Conservation (phyloP, 2,797 vertebrate genomes). For the Malacoctenus gilli region DNA sequence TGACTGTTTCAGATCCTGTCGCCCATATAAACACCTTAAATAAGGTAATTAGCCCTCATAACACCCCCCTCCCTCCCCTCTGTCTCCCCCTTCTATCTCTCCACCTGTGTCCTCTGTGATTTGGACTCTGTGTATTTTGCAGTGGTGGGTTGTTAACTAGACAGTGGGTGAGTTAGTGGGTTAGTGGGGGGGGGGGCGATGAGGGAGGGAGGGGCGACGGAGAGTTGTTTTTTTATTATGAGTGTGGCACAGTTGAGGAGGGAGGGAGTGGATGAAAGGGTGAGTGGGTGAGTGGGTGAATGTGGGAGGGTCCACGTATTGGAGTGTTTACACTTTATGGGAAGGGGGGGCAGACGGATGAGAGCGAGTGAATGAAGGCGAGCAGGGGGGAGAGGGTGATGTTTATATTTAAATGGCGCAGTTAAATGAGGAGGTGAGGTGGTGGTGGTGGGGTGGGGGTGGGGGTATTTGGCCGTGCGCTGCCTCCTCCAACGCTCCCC, state of each 20-base stretch:
- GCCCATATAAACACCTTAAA: too few species aligned
- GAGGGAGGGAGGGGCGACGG: slow-evolving; percentile 7
- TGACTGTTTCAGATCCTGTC: too few species aligned
- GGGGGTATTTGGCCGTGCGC: background rate
- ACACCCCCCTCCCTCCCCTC: too few species aligned
- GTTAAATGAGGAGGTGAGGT: background rate
- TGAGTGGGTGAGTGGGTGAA: slow-evolving; percentile 7
- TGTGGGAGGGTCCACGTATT: too few species aligned
- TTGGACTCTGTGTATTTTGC: background rate
- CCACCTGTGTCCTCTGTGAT: slow-evolving; percentile 29
- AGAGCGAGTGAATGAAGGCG: slow-evolving; percentile 1
- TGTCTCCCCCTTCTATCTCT: too few species aligned
- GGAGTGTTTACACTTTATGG: slow-evolving; percentile 2
- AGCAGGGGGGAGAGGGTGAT: background rate
- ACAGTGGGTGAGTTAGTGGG: slow-evolving; percentile 27
- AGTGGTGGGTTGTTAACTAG: slow-evolving; percentile 21
- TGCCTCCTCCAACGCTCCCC: slow-evolving; percentile 6
- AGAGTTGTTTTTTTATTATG: too few species aligned
- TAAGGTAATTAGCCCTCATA: too few species aligned
- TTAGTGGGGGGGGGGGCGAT: slow-evolving; percentile 14
- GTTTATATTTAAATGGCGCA: background rate
- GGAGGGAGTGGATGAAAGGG: slow-evolving; percentile 30
- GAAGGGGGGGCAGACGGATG: slow-evolving; percentile 17
- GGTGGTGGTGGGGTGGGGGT: background rate
- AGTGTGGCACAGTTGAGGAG: slow-evolving; percentile 17